phyloP scores from a whole-genome alignment of 2,888 invertebrate genomes.

The Dryobota labecula region DNA sequence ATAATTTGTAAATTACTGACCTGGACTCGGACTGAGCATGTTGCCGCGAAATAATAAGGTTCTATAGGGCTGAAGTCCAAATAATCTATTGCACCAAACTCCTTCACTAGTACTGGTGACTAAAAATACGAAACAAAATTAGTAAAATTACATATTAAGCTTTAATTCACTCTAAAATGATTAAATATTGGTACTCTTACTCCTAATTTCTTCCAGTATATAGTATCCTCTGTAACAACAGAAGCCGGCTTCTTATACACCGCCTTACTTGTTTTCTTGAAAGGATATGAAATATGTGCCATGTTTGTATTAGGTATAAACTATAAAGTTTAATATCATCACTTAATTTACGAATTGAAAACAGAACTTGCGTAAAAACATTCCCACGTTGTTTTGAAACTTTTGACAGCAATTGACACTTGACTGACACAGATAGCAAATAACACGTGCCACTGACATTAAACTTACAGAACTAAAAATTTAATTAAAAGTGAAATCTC shows the following conservation, averaged over 20 bases:
- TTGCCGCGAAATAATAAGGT: slow-evolving; percentile 97
- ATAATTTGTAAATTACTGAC: slow-evolving; percentile 69
- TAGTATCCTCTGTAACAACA: slow-evolving; percentile 93
- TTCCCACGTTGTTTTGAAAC: slow-evolving; percentile 63
- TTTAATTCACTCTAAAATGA: not conserved
- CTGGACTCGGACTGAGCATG: slow-evolving; percentile 96
- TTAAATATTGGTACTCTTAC: slow-evolving; percentile 87
- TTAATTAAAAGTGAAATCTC: not conserved
- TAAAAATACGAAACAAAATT: slow-evolving; percentile 69
- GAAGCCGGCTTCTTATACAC: slow-evolving; percentile 92
- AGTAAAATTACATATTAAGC: not conserved
- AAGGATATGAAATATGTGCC: slow-evolving; percentile 87
- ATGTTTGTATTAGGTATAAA: slow-evolving; percentile 65
- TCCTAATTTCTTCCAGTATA: slow-evolving; percentile 97
- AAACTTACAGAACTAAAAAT: not conserved
- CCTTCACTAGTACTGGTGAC: slow-evolving; percentile 97
- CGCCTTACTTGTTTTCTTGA: slow-evolving; percentile 93
- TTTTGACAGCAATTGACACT: slow-evolving; percentile 11
- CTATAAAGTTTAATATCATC: slow-evolving; percentile 27
- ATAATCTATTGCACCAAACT: slow-evolving; percentile 97
- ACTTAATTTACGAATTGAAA: slow-evolving; percentile 12
- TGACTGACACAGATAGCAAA: slow-evolving; percentile 13
- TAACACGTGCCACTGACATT: slow-evolving; percentile 39
- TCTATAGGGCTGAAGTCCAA: slow-evolving; percentile 97
- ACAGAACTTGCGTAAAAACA: slow-evolving; percentile 19